These are phyloP conservation scores for Diplodus puntazzo DNA, from an alignment of 2,797 vertebrate genomes.

Conservation along the genomic window DNA sequence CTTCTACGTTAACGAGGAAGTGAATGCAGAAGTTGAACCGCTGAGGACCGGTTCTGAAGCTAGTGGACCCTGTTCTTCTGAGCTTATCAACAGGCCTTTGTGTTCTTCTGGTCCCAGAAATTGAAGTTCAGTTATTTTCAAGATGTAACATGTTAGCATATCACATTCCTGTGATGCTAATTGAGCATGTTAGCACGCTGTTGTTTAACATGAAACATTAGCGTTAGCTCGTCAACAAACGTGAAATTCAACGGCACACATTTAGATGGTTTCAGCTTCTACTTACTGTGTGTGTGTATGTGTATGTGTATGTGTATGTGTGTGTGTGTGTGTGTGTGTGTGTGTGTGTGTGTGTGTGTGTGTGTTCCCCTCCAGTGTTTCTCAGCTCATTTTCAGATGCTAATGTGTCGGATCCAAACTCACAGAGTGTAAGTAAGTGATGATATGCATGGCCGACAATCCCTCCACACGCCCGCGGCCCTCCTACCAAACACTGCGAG, in stretches of 20 bases:
- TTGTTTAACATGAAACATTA: not conserved
- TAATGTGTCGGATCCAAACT: constrained; percentile 93
- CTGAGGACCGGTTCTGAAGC: too few relatives aligned
- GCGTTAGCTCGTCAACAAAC: not conserved
- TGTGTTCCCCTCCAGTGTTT: constrained; percentile 87
- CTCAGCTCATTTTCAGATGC: constrained; percentile 93
- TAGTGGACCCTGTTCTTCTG: too few relatives aligned
- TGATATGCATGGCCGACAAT: constrained; percentile 93
- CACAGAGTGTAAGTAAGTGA: constrained; percentile 93
- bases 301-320: not conserved
- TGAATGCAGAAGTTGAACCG: too few relatives aligned
- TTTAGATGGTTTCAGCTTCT: not conserved
- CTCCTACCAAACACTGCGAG: constrained; percentile 86
- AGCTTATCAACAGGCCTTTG: too few relatives aligned
- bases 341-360: not conserved
- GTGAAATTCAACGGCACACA: not conserved
- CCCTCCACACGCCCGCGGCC: constrained; percentile 88
- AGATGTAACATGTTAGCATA: not conserved
- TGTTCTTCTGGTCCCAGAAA: too few relatives aligned
- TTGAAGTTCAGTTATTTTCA: too few relatives aligned
- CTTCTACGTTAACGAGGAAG: too few relatives aligned
- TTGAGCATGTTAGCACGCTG: not conserved
- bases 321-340: not conserved
- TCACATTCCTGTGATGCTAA: not conserved
- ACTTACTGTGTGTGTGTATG: not conserved